Base-by-base conservation (phyloP, 2,888 invertebrate genomes). In the Leptinotarsa juncta region DNA sequence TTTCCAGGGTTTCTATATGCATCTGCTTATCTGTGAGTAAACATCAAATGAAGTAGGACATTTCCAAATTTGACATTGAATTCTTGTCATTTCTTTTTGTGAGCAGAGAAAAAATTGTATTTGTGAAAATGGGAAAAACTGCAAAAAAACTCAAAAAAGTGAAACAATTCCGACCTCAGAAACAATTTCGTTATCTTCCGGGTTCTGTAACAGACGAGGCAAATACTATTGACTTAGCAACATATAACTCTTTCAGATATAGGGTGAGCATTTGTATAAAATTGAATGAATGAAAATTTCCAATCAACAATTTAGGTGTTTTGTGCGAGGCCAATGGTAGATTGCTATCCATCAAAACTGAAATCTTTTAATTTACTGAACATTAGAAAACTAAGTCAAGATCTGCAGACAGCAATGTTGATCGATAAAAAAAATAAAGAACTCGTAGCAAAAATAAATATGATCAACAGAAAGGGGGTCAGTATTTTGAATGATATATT, bases 391-490 rank as follows among this genome's bases (percentile, higher is more conserved):
- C 79, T 90, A 12, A 60, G 73, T 7, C 76, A 79, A 1, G 88
- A 89, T 74, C 84, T 84, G 2, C 83, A 86, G n/a, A 86, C 90
- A 65, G 83, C 91, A 23, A 76, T 75, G 67, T 62, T 83, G 65
- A 86, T 89, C 70, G 90, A 92, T 82, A 88, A 84, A 81, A 89
- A 91, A 65, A 93, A 93, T 83, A 90, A 91, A 81, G 88, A 90
- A 16, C 82, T 93, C 12, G 82, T 92, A 12, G 90, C 90, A 81
- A 89, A 87, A 72, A 91, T 93, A 74, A 92, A 92, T 80, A 79
- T 86, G 23, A 91, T 93, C 78, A 90, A 91, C 82, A 88, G 91
- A 80, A 89, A 89, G 49, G 91, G 90, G 81, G 79, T 79, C 71
- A 60, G 72, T 75, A 3, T 32, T 5, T 32, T 51, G 12, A 20